phyloP scores from a whole-genome alignment of 1,140 invertebrate species.

The Mactra quadrangularis region DNA sequence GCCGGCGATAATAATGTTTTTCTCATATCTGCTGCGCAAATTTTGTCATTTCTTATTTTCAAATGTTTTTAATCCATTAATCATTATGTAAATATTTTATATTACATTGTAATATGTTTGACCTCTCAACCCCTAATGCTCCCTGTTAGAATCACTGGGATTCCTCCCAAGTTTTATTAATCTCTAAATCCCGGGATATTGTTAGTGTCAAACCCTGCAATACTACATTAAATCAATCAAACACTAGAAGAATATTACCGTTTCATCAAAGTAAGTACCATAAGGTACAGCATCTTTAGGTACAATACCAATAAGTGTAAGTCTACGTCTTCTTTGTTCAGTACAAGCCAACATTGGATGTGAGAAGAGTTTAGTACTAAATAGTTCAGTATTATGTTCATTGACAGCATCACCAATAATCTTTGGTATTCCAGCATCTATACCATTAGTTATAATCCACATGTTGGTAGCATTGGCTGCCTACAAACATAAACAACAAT shows the following conservation, averaged over 20 bases:
- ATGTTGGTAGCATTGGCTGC: slow-evolving; percentile 83
- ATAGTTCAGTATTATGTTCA: slow-evolving; percentile 73
- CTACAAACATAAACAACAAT: slow-evolving; percentile 56
- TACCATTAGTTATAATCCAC: slow-evolving; percentile 84
- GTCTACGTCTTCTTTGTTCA: slow-evolving; percentile 62
- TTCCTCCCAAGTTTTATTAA: too few species aligned
- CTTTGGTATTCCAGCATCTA: slow-evolving; percentile 81
- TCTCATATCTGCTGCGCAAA: too few species aligned
- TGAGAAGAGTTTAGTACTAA: slow-evolving; percentile 55
- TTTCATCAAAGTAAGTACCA: slow-evolving; percentile 68
- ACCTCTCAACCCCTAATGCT: too few species aligned
- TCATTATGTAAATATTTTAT: too few species aligned
- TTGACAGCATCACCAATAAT: slow-evolving; percentile 82
- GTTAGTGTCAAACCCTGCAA: neutral
- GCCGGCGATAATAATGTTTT: too few species aligned
- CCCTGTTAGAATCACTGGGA: too few species aligned
- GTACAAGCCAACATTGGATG: slow-evolving; percentile 30
- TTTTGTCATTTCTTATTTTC: too few species aligned
- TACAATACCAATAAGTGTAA: slow-evolving; percentile 73
- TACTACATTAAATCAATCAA: neutral
- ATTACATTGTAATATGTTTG: too few species aligned
- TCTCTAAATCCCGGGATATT: too few species aligned
- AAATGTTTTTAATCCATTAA: too few species aligned
- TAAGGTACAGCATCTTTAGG: slow-evolving; percentile 68
- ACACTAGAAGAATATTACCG: slow-evolving; percentile 57